These are phyloP conservation scores for Balaeniceps rex DNA, from an alignment of 2,113 vertebrate species.

Conservation along the genomic window DNA sequence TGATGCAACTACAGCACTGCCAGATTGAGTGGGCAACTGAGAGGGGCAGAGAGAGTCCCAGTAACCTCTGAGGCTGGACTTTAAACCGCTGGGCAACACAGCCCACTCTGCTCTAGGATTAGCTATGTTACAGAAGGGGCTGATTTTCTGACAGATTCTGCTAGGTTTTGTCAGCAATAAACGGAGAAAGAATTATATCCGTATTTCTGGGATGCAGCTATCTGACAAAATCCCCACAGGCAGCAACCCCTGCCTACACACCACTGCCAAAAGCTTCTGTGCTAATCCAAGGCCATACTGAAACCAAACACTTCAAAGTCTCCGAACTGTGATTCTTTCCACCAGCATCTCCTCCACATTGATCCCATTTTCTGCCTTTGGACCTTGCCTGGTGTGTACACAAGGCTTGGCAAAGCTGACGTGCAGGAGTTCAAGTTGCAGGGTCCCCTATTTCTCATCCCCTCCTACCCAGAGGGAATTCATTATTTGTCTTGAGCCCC, in stretches of 20 bases:
- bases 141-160: not conserved
- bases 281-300: not conserved
- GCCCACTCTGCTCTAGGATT: not conserved
- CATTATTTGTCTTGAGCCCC: not conserved
- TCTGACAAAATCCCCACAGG: not conserved
- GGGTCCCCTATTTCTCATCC: not conserved
- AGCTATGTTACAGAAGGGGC: not conserved
- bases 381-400: not conserved
- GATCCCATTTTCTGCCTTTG: not conserved
- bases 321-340: not conserved
- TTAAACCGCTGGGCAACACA: not conserved
- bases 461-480: not conserved
- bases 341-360: not conserved
- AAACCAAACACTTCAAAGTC: not conserved
- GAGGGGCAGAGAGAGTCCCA: not conserved
- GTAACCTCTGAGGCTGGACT: not conserved
- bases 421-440: not conserved
- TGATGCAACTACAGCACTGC: not conserved
- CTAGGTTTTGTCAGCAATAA: not conserved
- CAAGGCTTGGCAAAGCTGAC: not conserved
- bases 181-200: not conserved
- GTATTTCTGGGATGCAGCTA: not conserved
- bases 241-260: not conserved
- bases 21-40: rapidly evolving
- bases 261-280: not conserved